Percentiles rank a stretch among this genome's conserved stretches.
Conservation (phyloP, 2,113 vertebrate genomes). For the Mus spicilegus region DNA sequence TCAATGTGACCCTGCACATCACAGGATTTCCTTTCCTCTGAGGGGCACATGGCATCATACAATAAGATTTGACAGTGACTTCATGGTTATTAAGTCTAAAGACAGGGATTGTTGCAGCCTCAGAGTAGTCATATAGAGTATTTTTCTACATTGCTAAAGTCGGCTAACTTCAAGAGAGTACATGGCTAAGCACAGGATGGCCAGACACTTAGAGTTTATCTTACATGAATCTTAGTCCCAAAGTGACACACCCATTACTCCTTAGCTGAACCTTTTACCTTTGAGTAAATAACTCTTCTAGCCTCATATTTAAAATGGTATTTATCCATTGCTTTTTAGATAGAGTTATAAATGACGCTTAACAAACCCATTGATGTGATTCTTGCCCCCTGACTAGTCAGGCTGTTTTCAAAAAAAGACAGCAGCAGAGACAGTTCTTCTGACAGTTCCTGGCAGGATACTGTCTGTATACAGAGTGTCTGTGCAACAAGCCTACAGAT, state of each 20-base stretch:
- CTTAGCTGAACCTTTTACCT: constrained; percentile 5
- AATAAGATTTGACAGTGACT: constrained; percentile 1
- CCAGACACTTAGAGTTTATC: constrained; percentile 46
- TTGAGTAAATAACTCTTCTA: constrained; percentile 21
- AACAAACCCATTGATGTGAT: not conserved
- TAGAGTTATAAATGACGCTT: not conserved
- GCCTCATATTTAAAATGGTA: not conserved
- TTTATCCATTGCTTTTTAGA: constrained; percentile 35
- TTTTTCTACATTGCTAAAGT: constrained; percentile 1
- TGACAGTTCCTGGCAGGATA: constrained; percentile 25
- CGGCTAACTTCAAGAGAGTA: constrained; percentile 43
- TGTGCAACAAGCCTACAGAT: constrained; percentile 34
- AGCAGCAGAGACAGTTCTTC: not conserved
- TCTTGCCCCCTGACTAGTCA: not conserved
- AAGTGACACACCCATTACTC: not conserved
- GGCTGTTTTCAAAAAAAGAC: constrained; percentile 39
- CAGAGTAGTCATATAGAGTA: not conserved
- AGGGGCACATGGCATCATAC: not conserved
- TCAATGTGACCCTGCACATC: not conserved
- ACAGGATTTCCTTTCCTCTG: not conserved
- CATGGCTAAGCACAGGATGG: not conserved
- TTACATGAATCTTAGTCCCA: not conserved
- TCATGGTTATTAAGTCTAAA: constrained; percentile 51
- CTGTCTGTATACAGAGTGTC: not conserved
- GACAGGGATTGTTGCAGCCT: not conserved